Percentiles rank a stretch among this genome's conserved stretches.
Evolutionary conservation across 2,113 vertebrate species (phyloP).

Genomic region (Choloepus hoffmanni): DNA sequence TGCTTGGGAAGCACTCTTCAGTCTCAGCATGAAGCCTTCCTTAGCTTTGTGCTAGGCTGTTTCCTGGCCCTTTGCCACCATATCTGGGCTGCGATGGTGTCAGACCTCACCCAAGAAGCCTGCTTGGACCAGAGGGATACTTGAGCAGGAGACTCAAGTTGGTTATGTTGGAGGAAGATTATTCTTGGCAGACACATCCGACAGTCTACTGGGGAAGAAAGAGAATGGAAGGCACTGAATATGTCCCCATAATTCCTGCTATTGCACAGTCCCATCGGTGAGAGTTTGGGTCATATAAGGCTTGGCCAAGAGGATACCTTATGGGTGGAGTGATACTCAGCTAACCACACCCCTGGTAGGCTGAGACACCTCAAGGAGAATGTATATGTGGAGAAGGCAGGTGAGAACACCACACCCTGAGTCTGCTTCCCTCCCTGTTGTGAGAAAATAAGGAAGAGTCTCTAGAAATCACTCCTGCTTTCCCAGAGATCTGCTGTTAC

Average conservation of each 20-base stretch:
- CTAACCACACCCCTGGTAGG: constrained; percentile 73
- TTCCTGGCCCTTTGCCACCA: not conserved
- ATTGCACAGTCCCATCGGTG: not conserved
- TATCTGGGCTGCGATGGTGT: not conserved
- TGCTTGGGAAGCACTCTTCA: not conserved
- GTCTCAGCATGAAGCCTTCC: not conserved
- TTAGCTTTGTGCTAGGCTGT: not conserved
- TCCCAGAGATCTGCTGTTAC: constrained; percentile 24
- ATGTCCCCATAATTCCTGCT: not conserved
- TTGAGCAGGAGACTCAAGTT: not conserved
- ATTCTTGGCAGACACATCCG: not conserved
- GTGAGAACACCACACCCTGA: constrained; percentile 61
- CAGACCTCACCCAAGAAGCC: not conserved
- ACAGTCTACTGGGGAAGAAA: not conserved
- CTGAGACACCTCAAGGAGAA: constrained; percentile 71
- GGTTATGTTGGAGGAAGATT: not conserved
- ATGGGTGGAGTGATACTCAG: constrained; percentile 76
- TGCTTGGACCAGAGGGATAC: not conserved
- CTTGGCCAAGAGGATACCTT: constrained; percentile 61
- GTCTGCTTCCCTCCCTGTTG: constrained; percentile 64
- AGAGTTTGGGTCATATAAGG: constrained; percentile 46
- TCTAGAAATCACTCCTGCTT: constrained; percentile 35
- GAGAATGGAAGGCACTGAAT: not conserved
- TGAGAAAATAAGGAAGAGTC: constrained; percentile 66
- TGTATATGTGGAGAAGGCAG: constrained; percentile 54